Percentiles rank a stretch among this genome's conserved stretches.
phyloP scores from a whole-genome alignment of 2,888 invertebrate genomes.

The Lissonota sp. region DNA sequence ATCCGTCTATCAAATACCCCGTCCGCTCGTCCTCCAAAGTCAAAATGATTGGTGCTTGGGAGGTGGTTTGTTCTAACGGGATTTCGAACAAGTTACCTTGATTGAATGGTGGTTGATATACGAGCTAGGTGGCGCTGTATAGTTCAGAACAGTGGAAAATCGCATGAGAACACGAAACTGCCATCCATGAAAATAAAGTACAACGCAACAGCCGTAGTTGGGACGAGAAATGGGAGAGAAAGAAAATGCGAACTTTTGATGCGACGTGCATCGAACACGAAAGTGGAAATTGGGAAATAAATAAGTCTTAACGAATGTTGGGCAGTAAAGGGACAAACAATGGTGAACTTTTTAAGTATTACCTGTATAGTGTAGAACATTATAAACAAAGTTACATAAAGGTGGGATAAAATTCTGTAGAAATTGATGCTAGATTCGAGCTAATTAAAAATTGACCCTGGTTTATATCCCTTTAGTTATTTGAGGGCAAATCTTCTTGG shows the following conservation, averaged over 20 bases:
- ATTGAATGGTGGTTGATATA: slow-evolving; percentile 79
- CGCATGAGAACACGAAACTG: slow-evolving; percentile 9
- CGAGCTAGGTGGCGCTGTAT: slow-evolving; percentile 62
- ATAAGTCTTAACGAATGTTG: slow-evolving; percentile 71
- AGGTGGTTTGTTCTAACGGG: slow-evolving; percentile 73
- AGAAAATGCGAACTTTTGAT: slow-evolving; percentile 56
- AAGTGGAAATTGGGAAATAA: slow-evolving; percentile 67
- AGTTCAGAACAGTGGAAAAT: slow-evolving; percentile 24
- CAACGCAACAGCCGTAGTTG: slow-evolving; percentile 4
- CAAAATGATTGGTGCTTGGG: slow-evolving; percentile 78
- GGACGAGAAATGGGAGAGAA: slow-evolving; percentile 64
- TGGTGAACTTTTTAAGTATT: neutral
- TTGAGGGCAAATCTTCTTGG: no score
- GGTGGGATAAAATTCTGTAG: neutral
- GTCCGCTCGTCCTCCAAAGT: slow-evolving; percentile 48
- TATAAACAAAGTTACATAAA: neutral
- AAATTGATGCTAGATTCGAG: no score
- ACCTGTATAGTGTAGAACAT: neutral
- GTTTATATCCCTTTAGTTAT: no score
- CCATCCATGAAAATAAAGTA: neutral
- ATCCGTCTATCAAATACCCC: slow-evolving; percentile 77
- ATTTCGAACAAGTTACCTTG: slow-evolving; percentile 80
- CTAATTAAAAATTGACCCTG: no score
- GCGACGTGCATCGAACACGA: neutral
- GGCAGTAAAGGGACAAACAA: neutral